Evolutionary conservation across 1,140 invertebrate species (phyloP).

Genomic region (Brachionus manjavacas): DNA sequence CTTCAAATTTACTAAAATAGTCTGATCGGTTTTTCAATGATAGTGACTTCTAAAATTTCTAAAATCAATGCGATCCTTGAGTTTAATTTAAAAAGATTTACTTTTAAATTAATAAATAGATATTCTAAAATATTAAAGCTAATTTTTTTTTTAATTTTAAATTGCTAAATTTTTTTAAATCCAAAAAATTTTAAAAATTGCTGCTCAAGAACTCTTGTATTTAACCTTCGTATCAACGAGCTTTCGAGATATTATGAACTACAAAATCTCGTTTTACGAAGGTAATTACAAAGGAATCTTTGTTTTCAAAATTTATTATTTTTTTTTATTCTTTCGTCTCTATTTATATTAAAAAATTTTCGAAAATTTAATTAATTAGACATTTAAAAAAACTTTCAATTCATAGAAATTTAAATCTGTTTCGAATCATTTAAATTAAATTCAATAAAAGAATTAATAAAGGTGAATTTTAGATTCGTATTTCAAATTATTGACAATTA

Average conservation of each 20-base stretch:
- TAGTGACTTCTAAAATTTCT: no score
- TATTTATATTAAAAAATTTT: neutral
- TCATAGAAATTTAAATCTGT: conserved; percentile 18
- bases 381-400: neutral
- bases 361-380: neutral
- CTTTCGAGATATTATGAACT: neutral
- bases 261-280: conserved; percentile 43
- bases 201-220: neutral
- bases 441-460: neutral
- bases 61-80: no score
- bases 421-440: conserved; percentile 31
- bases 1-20: no score
- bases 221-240: conserved; percentile 43
- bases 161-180: no score
- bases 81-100: no score
- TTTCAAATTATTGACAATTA: neutral
- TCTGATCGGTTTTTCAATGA: no score
- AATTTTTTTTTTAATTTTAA: no score
- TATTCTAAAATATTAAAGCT: no score
- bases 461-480: neutral
- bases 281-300: conserved; percentile 27
- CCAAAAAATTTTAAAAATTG: neutral
- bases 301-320: neutral
- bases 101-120: no score
- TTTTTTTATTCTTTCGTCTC: neutral